phyloP scores from a whole-genome alignment of 2,113 vertebrate species.

The Chloebia gouldiae region DNA sequence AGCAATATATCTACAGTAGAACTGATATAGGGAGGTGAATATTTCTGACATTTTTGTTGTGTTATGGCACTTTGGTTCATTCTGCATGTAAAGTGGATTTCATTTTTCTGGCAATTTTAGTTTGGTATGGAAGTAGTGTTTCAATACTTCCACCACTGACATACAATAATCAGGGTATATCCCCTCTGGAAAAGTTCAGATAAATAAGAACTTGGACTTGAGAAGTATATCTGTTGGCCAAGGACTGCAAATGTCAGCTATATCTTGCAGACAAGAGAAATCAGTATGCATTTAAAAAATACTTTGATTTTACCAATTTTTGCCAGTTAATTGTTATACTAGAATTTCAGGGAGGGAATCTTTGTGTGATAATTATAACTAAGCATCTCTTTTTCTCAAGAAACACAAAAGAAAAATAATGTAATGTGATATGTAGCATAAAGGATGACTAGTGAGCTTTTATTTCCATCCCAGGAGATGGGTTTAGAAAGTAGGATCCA shows the following conservation, averaged over 20 bases:
- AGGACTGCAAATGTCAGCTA: neutral
- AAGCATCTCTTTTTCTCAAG: neutral
- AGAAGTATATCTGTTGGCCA: neutral
- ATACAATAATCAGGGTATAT: neutral
- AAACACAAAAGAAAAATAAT: neutral
- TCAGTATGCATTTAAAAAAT: neutral
- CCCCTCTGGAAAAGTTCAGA: neutral
- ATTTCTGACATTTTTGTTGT: neutral
- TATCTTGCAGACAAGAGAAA: neutral
- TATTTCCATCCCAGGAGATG: neutral
- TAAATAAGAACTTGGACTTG: neutral
- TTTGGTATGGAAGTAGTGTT: neutral
- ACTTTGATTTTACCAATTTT: neutral
- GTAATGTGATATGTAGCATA: neutral
- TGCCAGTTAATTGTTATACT: neutral
- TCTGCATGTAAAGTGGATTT: neutral
- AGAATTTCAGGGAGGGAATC: neutral
- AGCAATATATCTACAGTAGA: neutral
- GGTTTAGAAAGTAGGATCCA: conserved; percentile 7
- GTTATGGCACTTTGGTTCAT: neutral
- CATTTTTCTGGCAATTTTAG: neutral
- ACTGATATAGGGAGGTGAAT: neutral
- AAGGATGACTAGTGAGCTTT: neutral
- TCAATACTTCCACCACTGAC: neutral
- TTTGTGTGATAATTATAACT: neutral